Evolutionary conservation across 2,113 vertebrate species (phyloP), one percentile per base, ranked within the genome.

Genomic region (Ctenodactylus gundi): DNA sequence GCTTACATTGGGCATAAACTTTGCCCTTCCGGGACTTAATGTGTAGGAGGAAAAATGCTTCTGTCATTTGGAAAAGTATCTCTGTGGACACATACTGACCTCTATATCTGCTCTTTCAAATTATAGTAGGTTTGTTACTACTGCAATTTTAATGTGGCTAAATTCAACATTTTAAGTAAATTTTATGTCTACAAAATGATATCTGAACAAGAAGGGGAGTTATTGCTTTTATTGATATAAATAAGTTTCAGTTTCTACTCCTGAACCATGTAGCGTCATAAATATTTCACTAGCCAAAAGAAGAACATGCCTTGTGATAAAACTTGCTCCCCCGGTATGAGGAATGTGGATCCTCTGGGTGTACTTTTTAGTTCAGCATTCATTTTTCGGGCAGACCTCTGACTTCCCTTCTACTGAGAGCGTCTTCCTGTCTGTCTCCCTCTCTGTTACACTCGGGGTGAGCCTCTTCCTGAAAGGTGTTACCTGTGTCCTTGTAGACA

Each of bases 121-220:
- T 83, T 86, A 25, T 41, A 67, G 34, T 67, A 41, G 0, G 34
- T 93, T 91, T 93, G 39, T 84, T 94, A 44, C n/a, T 76, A 21
- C 39, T 82, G 27, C 2, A 39, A 1, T 94, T 93, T 93, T 70
- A 85, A 75, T 78, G 60, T 9, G 90, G 29, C 46, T 91, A 44
- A 85, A 3, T 92, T 55, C 10, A 91, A 58, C 20, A 1, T 90
- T 15, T 86, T 85, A 68, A 68, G 3, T 95, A n/a, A 73, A 57
- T 77, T 84, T 94, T 73, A 53, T 88, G 46, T 82, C 65, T 94
- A n/a, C 12, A 93, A 84, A 91, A 89, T 95, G 65, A 3, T 85
- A 62, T 21, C 9, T 49, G 34, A 85, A 68, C 21, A 89, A 44
- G 85, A 81, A 49, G 20, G 18, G 17, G 18, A 90, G 73, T 60